Evolutionary conservation across 2,797 vertebrate species (phyloP).

Genomic region (Perodicticus potto): DNA sequence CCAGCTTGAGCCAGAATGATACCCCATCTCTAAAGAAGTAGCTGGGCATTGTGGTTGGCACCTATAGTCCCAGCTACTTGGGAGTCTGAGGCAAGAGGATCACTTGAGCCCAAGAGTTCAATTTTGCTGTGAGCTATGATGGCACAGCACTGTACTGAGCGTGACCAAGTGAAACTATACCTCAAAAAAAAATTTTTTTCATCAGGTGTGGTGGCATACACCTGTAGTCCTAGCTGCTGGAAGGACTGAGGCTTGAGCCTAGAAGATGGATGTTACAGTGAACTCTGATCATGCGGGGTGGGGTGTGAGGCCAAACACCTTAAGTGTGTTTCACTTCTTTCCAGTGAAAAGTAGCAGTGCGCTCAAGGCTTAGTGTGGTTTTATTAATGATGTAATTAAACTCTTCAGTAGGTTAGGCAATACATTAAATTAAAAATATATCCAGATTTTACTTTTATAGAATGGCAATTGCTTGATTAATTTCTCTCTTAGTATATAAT

Average conservation of each 20-base stretch:
- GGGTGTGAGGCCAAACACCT: background rate
- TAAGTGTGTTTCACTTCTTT: background rate
- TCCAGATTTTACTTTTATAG: background rate
- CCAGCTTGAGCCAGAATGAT: too few relatives aligned
- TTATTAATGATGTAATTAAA: constrained; percentile 35
- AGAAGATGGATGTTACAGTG: background rate
- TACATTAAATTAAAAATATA: background rate
- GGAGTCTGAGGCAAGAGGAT: too few relatives aligned
- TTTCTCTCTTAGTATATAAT: constrained; percentile 14
- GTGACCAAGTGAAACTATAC: too few relatives aligned
- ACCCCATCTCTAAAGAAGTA: too few relatives aligned
- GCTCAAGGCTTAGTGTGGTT: constrained; percentile 15
- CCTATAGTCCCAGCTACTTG: too few relatives aligned
- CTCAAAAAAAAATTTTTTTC: too few relatives aligned
- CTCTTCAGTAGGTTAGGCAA: background rate
- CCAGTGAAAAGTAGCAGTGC: background rate
- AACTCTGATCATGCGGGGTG: background rate
- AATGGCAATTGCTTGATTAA: background rate
- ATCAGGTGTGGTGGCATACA: too few relatives aligned
- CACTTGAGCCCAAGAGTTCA: too few relatives aligned
- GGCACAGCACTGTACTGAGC: too few relatives aligned
- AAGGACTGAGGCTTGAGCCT: background rate
- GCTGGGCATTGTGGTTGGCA: too few relatives aligned
- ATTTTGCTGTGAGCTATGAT: too few relatives aligned
- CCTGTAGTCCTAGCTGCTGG: too few relatives aligned